Base-by-base conservation (phyloP, 2,888 invertebrate species). In the Idaea aversata region DNA sequence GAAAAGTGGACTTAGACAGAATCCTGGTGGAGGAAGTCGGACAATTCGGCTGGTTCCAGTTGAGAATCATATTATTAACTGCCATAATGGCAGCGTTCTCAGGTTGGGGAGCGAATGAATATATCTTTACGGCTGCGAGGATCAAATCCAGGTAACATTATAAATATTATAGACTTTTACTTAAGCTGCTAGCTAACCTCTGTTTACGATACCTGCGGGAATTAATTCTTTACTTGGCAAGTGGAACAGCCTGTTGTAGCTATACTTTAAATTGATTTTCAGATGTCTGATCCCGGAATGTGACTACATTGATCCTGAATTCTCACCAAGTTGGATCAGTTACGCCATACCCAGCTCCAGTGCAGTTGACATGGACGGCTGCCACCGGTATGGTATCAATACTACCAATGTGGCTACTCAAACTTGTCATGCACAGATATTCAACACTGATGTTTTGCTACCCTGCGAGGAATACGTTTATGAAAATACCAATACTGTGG, bases 291-390 rank as follows among this genome's bases (percentile, higher is more conserved):
- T 88, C 5, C 81, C 83, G 0, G 86, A 87, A 67, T 88, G 88
- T 62, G 88, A 88, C 63, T 65, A 69, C 3, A 67, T 65, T 3
- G 67, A 77, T 3, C 68, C 82, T 0, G 78, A 79, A 25, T 93
- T 88, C 72, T 70, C 82, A 7, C 87, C 90, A 0, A 62, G 82
- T 0, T 94, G 94, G 94, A 72, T 94, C 35, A 70, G 79, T 10
- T 78, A 87, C 63, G 93, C 94, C 0, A 80, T 91, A 5, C 94
- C 94, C 0, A 78, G 67, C 0, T 66, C 78, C 3, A 75, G 79
- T 13, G 13, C 47, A 13, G 72, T 72, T 15, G 75, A 74, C 2
- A 80, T 90, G 67, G 91, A 93, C 63, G 88, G 88, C 66, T 94
- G 94, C 74, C 78, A 84, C 61, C 88, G 93, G 2, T 94, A 81